Evolutionary conservation across 1,140 invertebrate species (phyloP).

Genomic region (Drosophila lini): DNA sequence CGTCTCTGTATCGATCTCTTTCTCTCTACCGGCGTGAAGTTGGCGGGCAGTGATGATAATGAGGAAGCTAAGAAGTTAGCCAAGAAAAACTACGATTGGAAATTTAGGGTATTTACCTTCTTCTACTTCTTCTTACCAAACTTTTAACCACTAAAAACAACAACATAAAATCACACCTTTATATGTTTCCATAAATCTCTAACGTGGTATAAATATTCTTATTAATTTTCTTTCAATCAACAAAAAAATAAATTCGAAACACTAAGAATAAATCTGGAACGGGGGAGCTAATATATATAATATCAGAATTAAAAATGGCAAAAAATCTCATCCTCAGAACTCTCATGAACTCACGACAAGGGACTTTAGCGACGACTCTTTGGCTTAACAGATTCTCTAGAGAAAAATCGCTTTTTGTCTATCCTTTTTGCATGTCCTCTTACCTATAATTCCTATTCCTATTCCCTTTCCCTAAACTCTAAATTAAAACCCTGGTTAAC

Average conservation of each 20-base stretch:
- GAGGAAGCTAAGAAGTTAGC: slow-evolving; percentile 85
- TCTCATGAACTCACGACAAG: slow-evolving; percentile 26
- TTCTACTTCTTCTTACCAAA: slow-evolving; percentile 23
- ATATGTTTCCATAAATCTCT: slow-evolving; percentile 37
- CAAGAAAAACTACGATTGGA: slow-evolving; percentile 91
- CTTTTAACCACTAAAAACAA: slow-evolving; percentile 32
- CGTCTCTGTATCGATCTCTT: slow-evolving; percentile 34
- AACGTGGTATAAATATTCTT: slow-evolving; percentile 35
- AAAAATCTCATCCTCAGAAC: slow-evolving; percentile 37
- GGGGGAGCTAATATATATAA: slow-evolving; percentile 11
- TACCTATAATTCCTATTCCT: neutral
- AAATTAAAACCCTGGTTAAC: slow-evolving; percentile 34
- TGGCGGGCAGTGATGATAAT: slow-evolving; percentile 85
- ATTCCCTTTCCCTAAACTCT: slow-evolving; percentile 1
- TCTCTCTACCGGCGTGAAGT: slow-evolving; percentile 53
- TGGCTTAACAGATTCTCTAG: slow-evolving; percentile 36
- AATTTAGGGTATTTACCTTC: slow-evolving; percentile 89
- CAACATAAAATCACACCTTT: slow-evolving; percentile 44
- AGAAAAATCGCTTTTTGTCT: slow-evolving; percentile 33
- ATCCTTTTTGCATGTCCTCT: slow-evolving; percentile 31
- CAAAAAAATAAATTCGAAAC: slow-evolving; percentile 16
- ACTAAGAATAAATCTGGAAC: slow-evolving; percentile 12
- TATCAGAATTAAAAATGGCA: slow-evolving; percentile 18
- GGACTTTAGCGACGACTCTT: slow-evolving; percentile 22
- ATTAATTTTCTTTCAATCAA: slow-evolving; percentile 41